Percentiles rank a stretch among this genome's conserved stretches.
These are phyloP conservation scores for Neoaliturus tenellus DNA, from an alignment of 2,888 invertebrate species.

Conservation along the genomic window DNA sequence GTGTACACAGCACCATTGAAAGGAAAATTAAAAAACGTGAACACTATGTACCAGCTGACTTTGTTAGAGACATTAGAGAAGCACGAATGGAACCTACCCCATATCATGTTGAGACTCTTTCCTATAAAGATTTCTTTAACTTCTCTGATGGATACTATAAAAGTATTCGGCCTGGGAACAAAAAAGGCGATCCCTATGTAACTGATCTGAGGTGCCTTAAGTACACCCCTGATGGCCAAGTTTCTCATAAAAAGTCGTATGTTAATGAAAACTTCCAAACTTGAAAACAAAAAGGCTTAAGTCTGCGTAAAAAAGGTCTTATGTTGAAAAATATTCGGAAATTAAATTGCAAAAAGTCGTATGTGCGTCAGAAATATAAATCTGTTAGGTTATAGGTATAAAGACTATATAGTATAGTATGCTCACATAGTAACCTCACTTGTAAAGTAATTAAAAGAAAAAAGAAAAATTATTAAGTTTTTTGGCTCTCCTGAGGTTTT, in stretches of 20 bases:
- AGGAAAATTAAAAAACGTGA: conserved; percentile 31
- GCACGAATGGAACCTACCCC: conserved; percentile 16
- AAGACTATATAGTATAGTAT: conserved; percentile 5
- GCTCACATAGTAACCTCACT: conserved; percentile 12
- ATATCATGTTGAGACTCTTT: conserved; percentile 40
- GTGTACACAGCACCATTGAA: conserved; percentile 23
- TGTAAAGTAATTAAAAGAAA: conserved; percentile 4
- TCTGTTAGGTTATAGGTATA: neutral
- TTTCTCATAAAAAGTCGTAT: conserved; percentile 14
- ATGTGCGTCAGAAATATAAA: conserved; percentile 27
- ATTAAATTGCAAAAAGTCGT: conserved; percentile 41
- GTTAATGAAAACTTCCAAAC: neutral
- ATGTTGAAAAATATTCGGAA: conserved; percentile 34
- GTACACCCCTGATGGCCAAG: conserved; percentile 30
- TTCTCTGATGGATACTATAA: conserved; percentile 48
- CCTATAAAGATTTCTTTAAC: conserved; percentile 43
- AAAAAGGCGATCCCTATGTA: conserved; percentile 44
- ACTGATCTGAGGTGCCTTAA: conserved; percentile 38
- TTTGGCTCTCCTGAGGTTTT: conserved; percentile 40
- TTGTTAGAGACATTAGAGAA: neutral
- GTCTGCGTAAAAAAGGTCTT: conserved; percentile 47
- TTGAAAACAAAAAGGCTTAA: conserved; percentile 16
- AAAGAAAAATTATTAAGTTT: conserved; percentile 31
- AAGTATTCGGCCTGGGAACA: conserved; percentile 42
- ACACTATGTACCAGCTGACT: conserved; percentile 47